Conservation (phyloP, 2,888 invertebrate genomes). For the Embidobia sp. region DNA sequence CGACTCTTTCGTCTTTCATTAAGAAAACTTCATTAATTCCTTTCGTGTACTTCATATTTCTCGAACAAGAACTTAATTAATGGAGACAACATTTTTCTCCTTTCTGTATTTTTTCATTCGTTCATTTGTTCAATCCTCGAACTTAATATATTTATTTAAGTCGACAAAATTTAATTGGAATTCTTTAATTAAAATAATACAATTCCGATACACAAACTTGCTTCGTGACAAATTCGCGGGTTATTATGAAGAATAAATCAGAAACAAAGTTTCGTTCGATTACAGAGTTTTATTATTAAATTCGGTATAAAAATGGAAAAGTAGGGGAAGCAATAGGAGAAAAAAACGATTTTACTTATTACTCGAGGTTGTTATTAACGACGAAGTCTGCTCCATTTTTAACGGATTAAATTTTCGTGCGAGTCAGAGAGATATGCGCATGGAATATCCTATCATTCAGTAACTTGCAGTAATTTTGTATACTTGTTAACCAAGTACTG, state of each 20-base stretch:
- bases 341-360: neutral
- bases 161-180: too few species aligned
- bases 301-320: too few species aligned
- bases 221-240: too few species aligned
- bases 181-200: too few species aligned
- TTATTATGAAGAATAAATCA: too few species aligned
- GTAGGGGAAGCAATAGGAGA: too few species aligned
- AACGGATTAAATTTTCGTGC: slow-evolving; percentile 12
- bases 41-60: neutral
- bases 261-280: too few species aligned
- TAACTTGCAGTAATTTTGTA: slow-evolving; percentile 9
- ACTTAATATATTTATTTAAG: too few species aligned
- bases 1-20: slow-evolving; percentile 10
- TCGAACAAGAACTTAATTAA: neutral
- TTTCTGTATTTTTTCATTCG: too few species aligned
- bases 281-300: too few species aligned
- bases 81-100: neutral
- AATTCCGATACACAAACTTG: too few species aligned
- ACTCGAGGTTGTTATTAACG: neutral
- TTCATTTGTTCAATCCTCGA: too few species aligned
- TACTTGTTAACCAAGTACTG: slow-evolving; percentile 23
- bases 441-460: slow-evolving; percentile 3
- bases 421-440: neutral
- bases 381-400: neutral
- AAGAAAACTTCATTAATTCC: slow-evolving; percentile 28